Percentiles rank a stretch among this genome's conserved stretches.
phyloP scores from a whole-genome alignment of 1,140 invertebrate species.

The Papilio xuthus region DNA sequence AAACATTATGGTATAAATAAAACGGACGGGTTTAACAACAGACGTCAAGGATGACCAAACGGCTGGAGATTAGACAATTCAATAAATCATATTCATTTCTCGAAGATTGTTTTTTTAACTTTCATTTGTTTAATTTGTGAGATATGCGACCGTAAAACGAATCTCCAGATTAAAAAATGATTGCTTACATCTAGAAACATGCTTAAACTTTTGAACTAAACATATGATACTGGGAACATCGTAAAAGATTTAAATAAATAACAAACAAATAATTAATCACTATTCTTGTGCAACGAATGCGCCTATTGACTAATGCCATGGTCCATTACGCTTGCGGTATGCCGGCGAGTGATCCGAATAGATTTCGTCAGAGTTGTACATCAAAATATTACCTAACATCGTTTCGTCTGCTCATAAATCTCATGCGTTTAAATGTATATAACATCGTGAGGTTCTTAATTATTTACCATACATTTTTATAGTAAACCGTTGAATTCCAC shows the following conservation, averaged over 20 bases:
- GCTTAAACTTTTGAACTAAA: background rate
- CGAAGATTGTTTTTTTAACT: no score
- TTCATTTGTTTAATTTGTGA: no score
- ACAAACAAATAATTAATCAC: conserved; percentile 9
- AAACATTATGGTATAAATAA: no score
- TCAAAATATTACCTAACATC: background rate
- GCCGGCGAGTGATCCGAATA: background rate
- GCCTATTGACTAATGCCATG: background rate
- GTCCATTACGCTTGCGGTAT: conserved; percentile 18
- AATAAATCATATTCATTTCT: no score
- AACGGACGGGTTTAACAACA: no score
- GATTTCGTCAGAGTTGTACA: background rate
- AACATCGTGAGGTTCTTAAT: no score
- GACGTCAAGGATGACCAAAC: no score
- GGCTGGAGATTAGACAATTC: no score
- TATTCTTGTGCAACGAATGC: conserved; percentile 23
- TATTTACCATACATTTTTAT: no score
- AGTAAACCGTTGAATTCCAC: no score
- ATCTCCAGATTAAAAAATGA: background rate
- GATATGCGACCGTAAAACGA: conserved; percentile 40
- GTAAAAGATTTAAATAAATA: background rate
- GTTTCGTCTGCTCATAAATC: background rate
- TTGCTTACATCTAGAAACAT: background rate
- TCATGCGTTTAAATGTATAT: background rate
- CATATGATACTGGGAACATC: background rate